phyloP scores from a whole-genome alignment of 2,113 vertebrate species.

The Cyanoramphus novaezelandiae region DNA sequence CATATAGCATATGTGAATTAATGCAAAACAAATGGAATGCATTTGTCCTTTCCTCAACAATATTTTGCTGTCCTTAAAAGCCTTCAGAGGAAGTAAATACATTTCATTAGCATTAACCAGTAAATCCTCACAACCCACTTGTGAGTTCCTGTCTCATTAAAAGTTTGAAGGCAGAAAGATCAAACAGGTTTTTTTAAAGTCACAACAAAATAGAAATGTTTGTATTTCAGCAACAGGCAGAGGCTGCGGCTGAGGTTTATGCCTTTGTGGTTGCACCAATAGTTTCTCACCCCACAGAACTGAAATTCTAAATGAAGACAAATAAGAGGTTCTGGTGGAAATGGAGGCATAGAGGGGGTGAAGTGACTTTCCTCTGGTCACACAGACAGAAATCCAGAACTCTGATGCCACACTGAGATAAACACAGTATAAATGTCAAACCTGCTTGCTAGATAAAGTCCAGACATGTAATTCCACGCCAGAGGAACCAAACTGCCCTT shows the following conservation, averaged over 20 bases:
- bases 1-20: background rate
- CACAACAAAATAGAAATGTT: background rate
- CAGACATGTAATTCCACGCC: background rate
- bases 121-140: background rate
- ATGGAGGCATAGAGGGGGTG: background rate
- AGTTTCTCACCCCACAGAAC: background rate
- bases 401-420: conserved; percentile 12
- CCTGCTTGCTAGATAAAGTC: conserved; percentile 6
- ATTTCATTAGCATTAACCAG: background rate
- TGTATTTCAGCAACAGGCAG: background rate
- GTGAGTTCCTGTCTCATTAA: background rate
- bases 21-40: background rate
- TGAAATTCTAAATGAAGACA: background rate
- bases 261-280: background rate
- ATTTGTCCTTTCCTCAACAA: background rate
- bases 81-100: background rate
- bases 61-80: conserved; percentile 8
- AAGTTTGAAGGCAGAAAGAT: background rate
- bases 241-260: background rate
- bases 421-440: conserved; percentile 22
- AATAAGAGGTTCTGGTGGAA: background rate
- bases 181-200: background rate
- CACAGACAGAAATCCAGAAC: conserved; percentile 9
- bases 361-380: background rate
- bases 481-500: background rate